Evolutionary conservation across 2,113 vertebrate genomes (phyloP), one percentile per base, ranked within the genome.

Genomic region (Lepus europaeus): DNA sequence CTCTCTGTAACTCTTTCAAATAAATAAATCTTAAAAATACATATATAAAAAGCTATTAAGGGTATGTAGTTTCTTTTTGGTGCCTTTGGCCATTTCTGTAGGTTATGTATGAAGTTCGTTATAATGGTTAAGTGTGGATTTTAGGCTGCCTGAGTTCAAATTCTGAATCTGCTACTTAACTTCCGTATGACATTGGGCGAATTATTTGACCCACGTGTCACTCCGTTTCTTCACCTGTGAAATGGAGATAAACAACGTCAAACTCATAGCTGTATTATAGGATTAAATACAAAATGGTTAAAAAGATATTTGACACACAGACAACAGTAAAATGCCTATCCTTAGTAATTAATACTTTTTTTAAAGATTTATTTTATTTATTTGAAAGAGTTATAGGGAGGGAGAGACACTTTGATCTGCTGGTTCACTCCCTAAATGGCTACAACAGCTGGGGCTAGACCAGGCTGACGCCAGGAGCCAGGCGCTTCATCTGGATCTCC

Each of bases 271-370:
- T 11, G 22, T 51, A 27, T 17, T 51, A 56, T 49, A 76, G 22
- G 76, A 69, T 25, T 49, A 31, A 63, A 53, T 16, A 5, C 74
- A 74, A 66, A 81, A 36, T 63, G 63, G 39, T 76, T 45, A 29
- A 39, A 93, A 63, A 20, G 56, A 25, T 61, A 6, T 94, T 87
- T 83, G 74, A 70, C 17, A 81, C 3, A 51, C 10, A 82, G 59
- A 8, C 49, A 83, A 90, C 1, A 90, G 66, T 6, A 36, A 20
- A 82, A 87, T 77, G n/a, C 27, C 87, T 79, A 45, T 33, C 64
- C 36, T 64, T 92, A 85, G 49, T 88, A 45, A 59, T 80, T 92
- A 53, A 45, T 74, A 49, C 70, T 94, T 94, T 83, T 83, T 80
- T 31, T 88, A 19, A 59, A 59, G 56, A 45, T 45, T 45, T 45